Evolutionary conservation across 2,888 invertebrate species (phyloP), one percentile per base, ranked within the genome.

Genomic region (Siphlonurus alternatus): DNA sequence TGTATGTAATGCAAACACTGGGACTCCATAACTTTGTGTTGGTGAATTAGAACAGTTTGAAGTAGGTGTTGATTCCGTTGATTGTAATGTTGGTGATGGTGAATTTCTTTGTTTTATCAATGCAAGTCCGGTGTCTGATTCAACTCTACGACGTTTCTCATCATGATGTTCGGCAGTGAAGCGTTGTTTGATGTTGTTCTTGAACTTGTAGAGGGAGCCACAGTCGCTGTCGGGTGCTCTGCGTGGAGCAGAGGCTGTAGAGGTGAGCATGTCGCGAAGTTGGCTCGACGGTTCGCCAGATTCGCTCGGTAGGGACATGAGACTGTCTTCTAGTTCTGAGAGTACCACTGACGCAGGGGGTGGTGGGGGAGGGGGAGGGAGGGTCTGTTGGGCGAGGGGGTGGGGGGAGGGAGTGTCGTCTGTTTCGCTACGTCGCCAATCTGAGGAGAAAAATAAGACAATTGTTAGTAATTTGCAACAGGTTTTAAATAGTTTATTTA

Each of bases 1-100:
- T n/a, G 92, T 83, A 74, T 94, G 93, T 53, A 95, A 78, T 2
- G 92, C 93, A 75, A 95, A 95, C 53, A 93, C 88, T 0, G 95
- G 94, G 61, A 94, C 86, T 62, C 83, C 56, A 22, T 20, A 56
- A 38, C 15, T 38, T n/a, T n/a, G n/a, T 56, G 56, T n/a, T 15
- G 53, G 53, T 10, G 53, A 51, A n/a, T 10, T 15, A n/a, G 53
- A 51, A 51, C 10, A n/a, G 53, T 10, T 15, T 10, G 53, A n/a
- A n/a, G 7, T 56, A 38, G 38, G 38, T 38, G 38, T 10, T 38
- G 38, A 38, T n/a, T n/a, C n/a, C n/a, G n/a, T n/a, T n/a, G n/a
- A n/a, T n/a, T n/a, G n/a, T n/a, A n/a, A n/a, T n/a, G n/a, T n/a
- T 10, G 38, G 5, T 38, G 38, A 38, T 38, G 38, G 15, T 38